These are phyloP conservation scores for Eupithecia dodoneata DNA, from an alignment of 2,888 invertebrate genomes.

Conservation along the genomic window DNA sequence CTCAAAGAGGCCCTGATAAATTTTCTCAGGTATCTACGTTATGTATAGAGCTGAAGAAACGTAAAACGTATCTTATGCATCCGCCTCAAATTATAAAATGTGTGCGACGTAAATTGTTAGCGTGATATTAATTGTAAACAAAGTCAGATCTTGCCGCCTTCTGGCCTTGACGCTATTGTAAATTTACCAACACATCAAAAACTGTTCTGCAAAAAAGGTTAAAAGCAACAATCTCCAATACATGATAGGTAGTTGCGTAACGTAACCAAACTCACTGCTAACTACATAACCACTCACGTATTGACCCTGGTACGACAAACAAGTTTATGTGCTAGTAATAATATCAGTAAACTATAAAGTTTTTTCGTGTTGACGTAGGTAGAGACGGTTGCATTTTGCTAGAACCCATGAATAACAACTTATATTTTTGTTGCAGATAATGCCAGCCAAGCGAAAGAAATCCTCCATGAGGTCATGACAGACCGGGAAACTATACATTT, in stretches of 20 bases:
- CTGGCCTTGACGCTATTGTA: constrained; percentile 51
- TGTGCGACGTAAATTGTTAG: not conserved
- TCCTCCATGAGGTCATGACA: constrained; percentile 8
- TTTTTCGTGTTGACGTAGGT: not conserved
- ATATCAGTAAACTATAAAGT: not conserved
- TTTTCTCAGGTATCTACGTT: not conserved
- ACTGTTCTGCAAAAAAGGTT: constrained; percentile 29
- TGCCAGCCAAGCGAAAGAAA: constrained; percentile 44
- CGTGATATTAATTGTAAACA: constrained; percentile 1
- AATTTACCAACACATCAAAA: constrained; percentile 37
- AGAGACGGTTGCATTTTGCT: not conserved
- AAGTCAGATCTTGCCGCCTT: constrained; percentile 13
- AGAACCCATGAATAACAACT: not conserved
- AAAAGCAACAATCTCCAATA: constrained; percentile 26
- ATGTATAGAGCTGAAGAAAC: not conserved
- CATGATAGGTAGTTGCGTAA: not conserved
- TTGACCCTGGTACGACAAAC: constrained; percentile 21
- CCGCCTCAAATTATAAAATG: not conserved
- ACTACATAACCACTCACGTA: constrained; percentile 23
- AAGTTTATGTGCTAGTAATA: not conserved
- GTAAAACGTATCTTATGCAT: not conserved
- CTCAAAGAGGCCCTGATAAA: constrained; percentile 1
- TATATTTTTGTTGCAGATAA: constrained; percentile 59
- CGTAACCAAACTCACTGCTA: not conserved
- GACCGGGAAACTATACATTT: constrained; percentile 11